Base-by-base conservation (phyloP, 2,113 vertebrate species). In the Neolamprologus devosi region DNA sequence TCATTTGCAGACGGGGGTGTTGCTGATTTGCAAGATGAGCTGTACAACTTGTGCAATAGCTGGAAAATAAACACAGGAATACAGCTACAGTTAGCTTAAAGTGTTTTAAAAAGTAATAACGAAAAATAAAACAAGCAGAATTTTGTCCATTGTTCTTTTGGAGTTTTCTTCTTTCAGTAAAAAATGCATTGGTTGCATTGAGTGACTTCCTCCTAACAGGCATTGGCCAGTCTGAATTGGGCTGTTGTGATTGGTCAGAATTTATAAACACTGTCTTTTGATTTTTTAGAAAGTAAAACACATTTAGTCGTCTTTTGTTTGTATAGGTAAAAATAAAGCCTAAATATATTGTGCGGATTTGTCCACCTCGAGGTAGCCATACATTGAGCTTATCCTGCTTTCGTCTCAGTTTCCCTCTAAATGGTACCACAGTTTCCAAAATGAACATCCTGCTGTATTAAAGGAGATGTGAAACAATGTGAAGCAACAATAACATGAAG, bases 1-100 rank as follows among this genome's bases (percentile, higher is more conserved):
- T 84, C 8, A 54, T 42, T 85, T 81, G 35, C 81, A 89, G 58
- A 90, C 8, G 58, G 33, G 4, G 49, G 49, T 33, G 19, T 11
- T 28, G 65, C 68, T 63, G n/a, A 81, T 87, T 83, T 68, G 11
- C 21, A 60, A 81, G 17, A 37, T 78, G 49, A 83, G 17, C 35
- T 83, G 26, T 37, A 0, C 37, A 92, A 33, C 10, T 19, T 81
- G 28, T 26, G 33, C 21, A 57, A 23, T 40, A 30, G 42, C 70
- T n/a, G 70, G 70, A 78, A 49, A 30, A 78, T 19, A 75, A 75
- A 5, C 23, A 49, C 9, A 19, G 42, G 4, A 8, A 78, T 49
- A 49, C 70, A 49, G 23, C 6, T 5, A 17, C 9, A 30, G 42
- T 78, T 49, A 30, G 21, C 40, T 75, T 75, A 47, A 75, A 75